Conservation (phyloP, 2,888 invertebrate genomes). For the Pheosia gnoma region DNA sequence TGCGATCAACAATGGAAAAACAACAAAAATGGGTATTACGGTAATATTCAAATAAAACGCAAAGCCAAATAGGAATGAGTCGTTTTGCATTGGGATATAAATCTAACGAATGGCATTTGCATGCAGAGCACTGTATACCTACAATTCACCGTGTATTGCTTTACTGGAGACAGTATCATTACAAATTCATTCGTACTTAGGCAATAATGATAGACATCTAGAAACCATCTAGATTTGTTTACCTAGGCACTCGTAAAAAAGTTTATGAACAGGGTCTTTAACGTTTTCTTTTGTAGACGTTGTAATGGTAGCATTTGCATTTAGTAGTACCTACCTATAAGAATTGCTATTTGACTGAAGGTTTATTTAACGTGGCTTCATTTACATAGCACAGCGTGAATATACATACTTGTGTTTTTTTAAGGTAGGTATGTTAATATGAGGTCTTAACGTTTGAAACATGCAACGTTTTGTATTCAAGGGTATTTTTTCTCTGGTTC, state of each 20-base stretch:
- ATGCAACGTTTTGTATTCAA: too few species aligned
- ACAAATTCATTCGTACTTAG: conserved; percentile 36
- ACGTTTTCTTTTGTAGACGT: conserved; percentile 2
- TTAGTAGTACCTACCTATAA: background rate
- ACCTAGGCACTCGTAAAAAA: conserved; percentile 12
- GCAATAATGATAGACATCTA: conserved; percentile 22
- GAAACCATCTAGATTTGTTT: conserved; percentile 13
- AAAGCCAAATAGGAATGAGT: conserved; percentile 72
- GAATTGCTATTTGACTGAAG: background rate
- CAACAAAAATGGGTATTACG: conserved; percentile 66
- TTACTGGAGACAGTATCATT: conserved; percentile 30
- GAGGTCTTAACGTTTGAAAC: too few species aligned
- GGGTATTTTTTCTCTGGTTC: too few species aligned
- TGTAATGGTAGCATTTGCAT: conserved; percentile 3
- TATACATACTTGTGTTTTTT: background rate
- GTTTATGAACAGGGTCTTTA: background rate
- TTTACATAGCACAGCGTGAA: background rate
- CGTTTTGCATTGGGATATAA: conserved; percentile 71
- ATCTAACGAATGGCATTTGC: conserved; percentile 71
- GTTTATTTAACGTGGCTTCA: background rate
- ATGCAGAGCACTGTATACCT: conserved; percentile 50
- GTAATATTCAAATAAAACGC: conserved; percentile 71
- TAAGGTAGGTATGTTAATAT: too few species aligned
- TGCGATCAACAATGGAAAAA: conserved; percentile 52
- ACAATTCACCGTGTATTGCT: conserved; percentile 51